A percentile compares a stretch with the other conserved stretches of the same genome.
These are phyloP conservation scores for Nyctibius bracteatus DNA, from an alignment of 2,113 vertebrate species.

Conservation along the genomic window DNA sequence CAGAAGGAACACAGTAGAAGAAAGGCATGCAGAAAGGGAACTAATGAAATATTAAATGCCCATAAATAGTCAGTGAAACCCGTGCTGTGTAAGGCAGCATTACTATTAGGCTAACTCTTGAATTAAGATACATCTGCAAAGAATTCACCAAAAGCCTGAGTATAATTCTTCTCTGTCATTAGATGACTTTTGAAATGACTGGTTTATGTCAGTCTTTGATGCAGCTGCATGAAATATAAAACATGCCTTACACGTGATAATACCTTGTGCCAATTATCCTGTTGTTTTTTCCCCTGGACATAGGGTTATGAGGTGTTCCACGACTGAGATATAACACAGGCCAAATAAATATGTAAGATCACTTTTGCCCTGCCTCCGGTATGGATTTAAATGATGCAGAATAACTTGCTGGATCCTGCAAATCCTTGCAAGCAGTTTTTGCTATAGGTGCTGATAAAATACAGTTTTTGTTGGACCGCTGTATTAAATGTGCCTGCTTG, in stretches of 20 bases:
- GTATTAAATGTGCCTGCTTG: background rate
- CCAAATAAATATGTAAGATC: background rate
- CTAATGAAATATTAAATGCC: background rate
- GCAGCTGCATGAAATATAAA: background rate
- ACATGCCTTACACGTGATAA: background rate
- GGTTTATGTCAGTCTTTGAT: background rate
- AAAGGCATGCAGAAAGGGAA: background rate
- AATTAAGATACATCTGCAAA: background rate
- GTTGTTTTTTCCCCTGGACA: background rate
- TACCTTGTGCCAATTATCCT: background rate
- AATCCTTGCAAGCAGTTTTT: background rate
- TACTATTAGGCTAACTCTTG: background rate
- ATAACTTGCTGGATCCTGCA: background rate
- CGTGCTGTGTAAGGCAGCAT: background rate
- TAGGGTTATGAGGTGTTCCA: background rate
- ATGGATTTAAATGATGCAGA: background rate
- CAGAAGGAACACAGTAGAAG: background rate
- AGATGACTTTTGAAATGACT: background rate
- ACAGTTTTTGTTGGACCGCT: background rate
- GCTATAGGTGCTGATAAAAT: background rate
- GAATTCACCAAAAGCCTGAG: background rate
- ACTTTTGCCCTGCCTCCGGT: rapidly evolving
- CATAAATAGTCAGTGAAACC: background rate
- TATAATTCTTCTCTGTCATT: background rate
- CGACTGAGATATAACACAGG: background rate